Evolutionary conservation across 1,140 invertebrate species (phyloP).

Genomic region (Marisa cornuarietis): DNA sequence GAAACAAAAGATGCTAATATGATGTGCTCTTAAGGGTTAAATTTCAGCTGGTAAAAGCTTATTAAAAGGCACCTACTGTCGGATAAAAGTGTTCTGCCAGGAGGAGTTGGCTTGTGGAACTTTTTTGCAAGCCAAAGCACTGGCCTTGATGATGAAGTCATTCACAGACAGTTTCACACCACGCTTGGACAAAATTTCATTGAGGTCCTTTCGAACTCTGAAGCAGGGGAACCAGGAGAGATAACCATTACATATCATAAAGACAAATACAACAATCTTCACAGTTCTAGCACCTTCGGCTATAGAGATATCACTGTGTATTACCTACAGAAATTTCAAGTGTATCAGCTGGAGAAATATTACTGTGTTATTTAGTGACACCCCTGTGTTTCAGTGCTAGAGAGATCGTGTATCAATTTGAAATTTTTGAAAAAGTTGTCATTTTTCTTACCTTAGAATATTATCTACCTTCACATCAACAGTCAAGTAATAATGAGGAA

Average conservation of each 20-base stretch:
- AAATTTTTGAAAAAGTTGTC: constrained; percentile 3
- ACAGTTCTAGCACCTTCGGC: neutral
- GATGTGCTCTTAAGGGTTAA: too few species aligned
- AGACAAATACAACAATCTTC: neutral
- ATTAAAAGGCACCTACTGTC: constrained; percentile 78
- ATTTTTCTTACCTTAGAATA: constrained; percentile 68
- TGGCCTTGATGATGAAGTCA: constrained; percentile 97
- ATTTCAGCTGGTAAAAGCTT: neutral
- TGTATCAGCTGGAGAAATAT: too few species aligned
- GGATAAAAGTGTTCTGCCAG: constrained; percentile 94
- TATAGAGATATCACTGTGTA: too few species aligned
- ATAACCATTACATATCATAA: neutral
- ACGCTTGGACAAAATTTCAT: constrained; percentile 82
- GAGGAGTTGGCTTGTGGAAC: constrained; percentile 95
- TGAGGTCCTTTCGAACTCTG: constrained; percentile 78
- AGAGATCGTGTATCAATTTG: too few species aligned
- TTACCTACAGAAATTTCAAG: too few species aligned
- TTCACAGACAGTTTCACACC: constrained; percentile 92
- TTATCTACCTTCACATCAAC: constrained; percentile 88
- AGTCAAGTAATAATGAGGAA: constrained; percentile 97
- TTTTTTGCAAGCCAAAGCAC: constrained; percentile 88
- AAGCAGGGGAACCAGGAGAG: constrained; percentile 36
- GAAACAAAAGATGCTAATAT: too few species aligned
- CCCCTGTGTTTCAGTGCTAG: too few species aligned
- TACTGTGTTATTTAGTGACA: too few species aligned